Evolutionary conservation across 2,113 vertebrate species (phyloP).

Genomic region (Plectropomus leopardus): DNA sequence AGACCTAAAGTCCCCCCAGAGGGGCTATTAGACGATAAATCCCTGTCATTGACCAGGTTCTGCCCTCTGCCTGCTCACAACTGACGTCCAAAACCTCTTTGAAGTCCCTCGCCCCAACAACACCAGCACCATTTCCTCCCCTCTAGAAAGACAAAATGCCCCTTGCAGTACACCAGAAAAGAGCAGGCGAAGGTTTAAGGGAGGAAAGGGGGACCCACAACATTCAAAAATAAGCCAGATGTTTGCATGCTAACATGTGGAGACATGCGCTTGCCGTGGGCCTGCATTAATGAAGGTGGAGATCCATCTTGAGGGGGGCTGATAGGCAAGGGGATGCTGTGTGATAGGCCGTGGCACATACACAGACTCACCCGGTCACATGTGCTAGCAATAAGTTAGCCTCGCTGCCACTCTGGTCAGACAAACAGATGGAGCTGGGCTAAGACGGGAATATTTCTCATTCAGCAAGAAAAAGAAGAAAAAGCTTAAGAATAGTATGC

Average conservation of each 20-base stretch:
- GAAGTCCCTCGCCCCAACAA: conserved; percentile 72
- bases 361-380: conserved; percentile 77
- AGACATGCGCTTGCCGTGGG: conserved; percentile 69
- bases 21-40: conserved; percentile 79
- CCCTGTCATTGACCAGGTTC: conserved; percentile 73
- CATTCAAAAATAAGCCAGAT: conserved; percentile 72
- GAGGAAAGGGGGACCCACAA: conserved; percentile 41
- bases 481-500: neutral
- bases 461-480: conserved; percentile 5
- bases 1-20: conserved; percentile 72
- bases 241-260: conserved; percentile 66
- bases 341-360: conserved; percentile 63
- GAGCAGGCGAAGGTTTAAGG: conserved; percentile 22
- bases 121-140: conserved; percentile 57
- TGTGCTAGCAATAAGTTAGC: conserved; percentile 79
- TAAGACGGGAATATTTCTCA: conserved; percentile 27
- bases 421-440: conserved; percentile 56
- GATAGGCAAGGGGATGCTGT: conserved; percentile 54
- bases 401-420: conserved; percentile 55
- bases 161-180: conserved; percentile 27
- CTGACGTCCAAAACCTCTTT: conserved; percentile 69
- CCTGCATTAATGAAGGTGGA: conserved; percentile 82
- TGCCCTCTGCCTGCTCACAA: conserved; percentile 72
- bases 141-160: conserved; percentile 29
- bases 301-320: conserved; percentile 56